These are phyloP conservation scores for Coronaproctus castanopsis DNA, from an alignment of 2,888 invertebrate species.

Conservation along the genomic window DNA sequence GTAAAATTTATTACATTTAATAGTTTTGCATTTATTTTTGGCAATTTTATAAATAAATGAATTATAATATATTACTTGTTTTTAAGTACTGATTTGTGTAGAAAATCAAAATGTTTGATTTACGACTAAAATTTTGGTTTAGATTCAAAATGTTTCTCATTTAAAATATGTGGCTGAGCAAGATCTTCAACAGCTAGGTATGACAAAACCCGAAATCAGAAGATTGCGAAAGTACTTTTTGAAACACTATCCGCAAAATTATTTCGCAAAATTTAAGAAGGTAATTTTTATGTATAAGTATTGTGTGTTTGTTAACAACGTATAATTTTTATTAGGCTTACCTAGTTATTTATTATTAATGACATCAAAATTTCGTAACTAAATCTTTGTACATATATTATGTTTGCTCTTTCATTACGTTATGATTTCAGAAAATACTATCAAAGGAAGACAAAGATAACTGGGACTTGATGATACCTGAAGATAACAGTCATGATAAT, in stretches of 20 bases:
- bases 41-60: no score
- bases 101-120: not conserved
- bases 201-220: conserved; percentile 86
- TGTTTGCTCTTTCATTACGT: not conserved
- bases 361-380: no score
- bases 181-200: conserved; percentile 74
- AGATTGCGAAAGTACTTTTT: conserved; percentile 82
- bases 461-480: conserved; percentile 18
- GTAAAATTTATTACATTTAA: conserved; percentile 21
- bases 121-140: no score
- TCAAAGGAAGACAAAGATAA: conserved; percentile 25
- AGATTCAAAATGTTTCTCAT: conserved; percentile 63
- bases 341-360: no score
- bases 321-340: not conserved
- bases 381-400: no score
- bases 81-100: not conserved
- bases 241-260: conserved; percentile 82
- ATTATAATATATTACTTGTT: no score
- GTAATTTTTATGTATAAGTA: conserved; percentile 23
- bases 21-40: not conserved
- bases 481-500: conserved; percentile 23
- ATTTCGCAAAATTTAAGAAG: conserved; percentile 77
- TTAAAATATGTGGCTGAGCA: conserved; percentile 86
- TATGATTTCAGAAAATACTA: conserved; percentile 24
- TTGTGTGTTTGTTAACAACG: conserved; percentile 25